Evolutionary conservation across 2,797 vertebrate species (phyloP).

Genomic region (Distichodus sexfasciatus): DNA sequence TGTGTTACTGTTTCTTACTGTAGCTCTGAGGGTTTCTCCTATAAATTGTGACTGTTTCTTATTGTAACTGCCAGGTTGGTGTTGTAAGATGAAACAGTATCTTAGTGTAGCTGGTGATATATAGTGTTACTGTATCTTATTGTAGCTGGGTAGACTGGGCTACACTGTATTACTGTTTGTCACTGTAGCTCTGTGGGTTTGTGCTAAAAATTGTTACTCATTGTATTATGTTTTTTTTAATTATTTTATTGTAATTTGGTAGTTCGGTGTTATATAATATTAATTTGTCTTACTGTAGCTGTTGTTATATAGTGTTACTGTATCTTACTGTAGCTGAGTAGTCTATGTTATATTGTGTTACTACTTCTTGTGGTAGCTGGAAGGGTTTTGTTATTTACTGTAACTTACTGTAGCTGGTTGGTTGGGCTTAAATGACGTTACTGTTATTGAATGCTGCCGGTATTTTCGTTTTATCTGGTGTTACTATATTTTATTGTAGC

Average conservation of each 20-base stretch:
- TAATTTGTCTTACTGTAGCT: too few relatives aligned
- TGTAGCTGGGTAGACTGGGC: background rate
- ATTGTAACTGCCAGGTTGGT: background rate
- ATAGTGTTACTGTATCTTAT: background rate
- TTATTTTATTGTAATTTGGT: too few relatives aligned
- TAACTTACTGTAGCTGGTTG: background rate
- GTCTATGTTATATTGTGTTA: background rate
- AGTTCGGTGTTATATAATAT: too few relatives aligned
- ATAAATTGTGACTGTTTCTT: background rate
- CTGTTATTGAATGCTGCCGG: too few relatives aligned
- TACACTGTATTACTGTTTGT: background rate
- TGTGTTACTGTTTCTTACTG: background rate
- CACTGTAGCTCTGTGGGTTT: background rate
- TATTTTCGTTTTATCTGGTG: background rate
- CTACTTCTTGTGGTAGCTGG: background rate
- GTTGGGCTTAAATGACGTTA: too few relatives aligned
- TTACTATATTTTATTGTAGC: conserved; percentile 4
- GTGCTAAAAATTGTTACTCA: too few relatives aligned
- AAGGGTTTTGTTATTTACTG: background rate
- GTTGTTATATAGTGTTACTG: background rate
- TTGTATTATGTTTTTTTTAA: too few relatives aligned
- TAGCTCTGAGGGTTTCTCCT: background rate
- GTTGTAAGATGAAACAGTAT: background rate
- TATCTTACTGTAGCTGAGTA: conserved; percentile 3
- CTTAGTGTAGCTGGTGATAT: background rate